Conservation (phyloP, 1,140 invertebrate genomes). For the Physella acuta region DNA sequence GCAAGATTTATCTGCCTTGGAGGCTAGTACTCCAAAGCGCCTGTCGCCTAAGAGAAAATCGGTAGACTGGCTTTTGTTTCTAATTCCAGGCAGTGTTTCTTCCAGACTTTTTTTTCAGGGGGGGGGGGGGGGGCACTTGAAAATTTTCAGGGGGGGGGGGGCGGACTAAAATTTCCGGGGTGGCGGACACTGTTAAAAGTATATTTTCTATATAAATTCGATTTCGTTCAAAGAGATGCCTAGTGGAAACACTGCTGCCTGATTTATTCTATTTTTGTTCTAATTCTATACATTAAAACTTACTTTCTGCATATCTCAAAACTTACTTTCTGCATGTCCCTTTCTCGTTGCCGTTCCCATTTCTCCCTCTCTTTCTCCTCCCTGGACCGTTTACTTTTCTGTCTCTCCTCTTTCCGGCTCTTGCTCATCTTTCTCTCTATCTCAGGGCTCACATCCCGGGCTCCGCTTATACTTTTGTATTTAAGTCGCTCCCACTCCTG, state of each 20-base stretch:
- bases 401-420: constrained; percentile 41
- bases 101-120: too few species aligned
- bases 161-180: too few species aligned
- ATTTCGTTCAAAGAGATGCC: neutral
- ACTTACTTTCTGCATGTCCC: constrained; percentile 67
- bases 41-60: too few species aligned
- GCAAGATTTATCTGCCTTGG: too few species aligned
- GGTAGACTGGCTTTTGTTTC: constrained; percentile 1
- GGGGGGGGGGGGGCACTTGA: too few species aligned
- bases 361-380: constrained; percentile 48
- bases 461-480: constrained; percentile 32
- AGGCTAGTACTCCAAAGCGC: too few species aligned
- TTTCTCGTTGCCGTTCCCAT: constrained; percentile 57
- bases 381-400: constrained; percentile 45
- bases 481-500: constrained; percentile 71
- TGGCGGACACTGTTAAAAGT: too few species aligned
- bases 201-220: too few species aligned
- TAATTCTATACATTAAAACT: neutral
- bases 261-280: neutral
- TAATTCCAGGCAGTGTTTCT: too few species aligned
- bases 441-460: constrained; percentile 35
- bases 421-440: constrained; percentile 36
- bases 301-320: constrained; percentile 10
- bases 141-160: too few species aligned
- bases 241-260: neutral